Evolutionary conservation across 2,797 vertebrate species (phyloP).

Genomic region (Enteromius viviparus): DNA sequence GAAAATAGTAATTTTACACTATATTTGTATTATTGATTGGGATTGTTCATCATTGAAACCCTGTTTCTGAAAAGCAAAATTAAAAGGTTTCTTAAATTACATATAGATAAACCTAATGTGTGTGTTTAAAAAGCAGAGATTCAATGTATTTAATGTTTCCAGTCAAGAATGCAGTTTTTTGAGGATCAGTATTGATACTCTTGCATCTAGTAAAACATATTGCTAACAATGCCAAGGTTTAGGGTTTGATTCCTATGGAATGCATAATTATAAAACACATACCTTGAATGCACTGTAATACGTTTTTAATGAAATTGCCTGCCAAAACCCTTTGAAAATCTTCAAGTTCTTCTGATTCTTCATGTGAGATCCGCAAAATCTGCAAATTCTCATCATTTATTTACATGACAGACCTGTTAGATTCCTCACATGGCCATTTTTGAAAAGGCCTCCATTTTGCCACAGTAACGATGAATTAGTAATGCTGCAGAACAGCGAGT

Average conservation of each 20-base stretch:
- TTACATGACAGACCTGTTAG: conserved; percentile 5
- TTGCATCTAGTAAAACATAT: neutral
- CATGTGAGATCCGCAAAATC: conserved; percentile 8
- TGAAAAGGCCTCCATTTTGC: conserved; percentile 13
- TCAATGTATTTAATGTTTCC: neutral
- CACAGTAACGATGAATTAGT: conserved; percentile 18
- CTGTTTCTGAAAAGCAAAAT: neutral
- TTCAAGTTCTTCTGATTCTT: neutral
- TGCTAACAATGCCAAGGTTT: neutral
- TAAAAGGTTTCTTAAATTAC: neutral
- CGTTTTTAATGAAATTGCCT: neutral
- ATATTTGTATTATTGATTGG: neutral
- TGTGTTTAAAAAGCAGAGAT: neutral
- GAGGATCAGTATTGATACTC: neutral
- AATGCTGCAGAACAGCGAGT: neutral
- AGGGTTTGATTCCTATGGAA: neutral
- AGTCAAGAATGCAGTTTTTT: neutral
- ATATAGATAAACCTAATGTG: neutral
- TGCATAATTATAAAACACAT: neutral
- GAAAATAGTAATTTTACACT: neutral
- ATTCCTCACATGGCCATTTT: conserved; percentile 14
- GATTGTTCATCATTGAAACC: neutral
- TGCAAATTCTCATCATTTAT: neutral
- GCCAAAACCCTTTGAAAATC: neutral
- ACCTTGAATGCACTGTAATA: neutral